These are phyloP conservation scores for Itoplectis maculator DNA, from an alignment of 2,888 invertebrate genomes.

Conservation along the genomic window DNA sequence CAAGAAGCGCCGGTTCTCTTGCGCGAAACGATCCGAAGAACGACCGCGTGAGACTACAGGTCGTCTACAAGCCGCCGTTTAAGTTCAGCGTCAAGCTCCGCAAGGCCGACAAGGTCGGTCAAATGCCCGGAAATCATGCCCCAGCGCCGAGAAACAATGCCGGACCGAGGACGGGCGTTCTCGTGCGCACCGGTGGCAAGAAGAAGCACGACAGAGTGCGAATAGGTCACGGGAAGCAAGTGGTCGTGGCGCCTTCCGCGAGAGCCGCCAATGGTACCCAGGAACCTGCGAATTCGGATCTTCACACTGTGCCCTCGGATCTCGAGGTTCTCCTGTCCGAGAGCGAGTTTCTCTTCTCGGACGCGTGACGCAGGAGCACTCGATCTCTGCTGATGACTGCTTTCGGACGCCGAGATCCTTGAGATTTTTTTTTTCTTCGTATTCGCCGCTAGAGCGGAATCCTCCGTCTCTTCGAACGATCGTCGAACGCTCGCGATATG, in stretches of 20 bases:
- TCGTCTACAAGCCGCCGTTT: conserved; percentile 95
- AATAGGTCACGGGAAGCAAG: conserved; percentile 70
- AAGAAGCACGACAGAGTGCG: conserved; percentile 79
- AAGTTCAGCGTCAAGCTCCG: conserved; percentile 93
- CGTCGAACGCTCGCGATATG: neutral
- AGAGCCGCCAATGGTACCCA: conserved; percentile 49
- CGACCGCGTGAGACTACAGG: conserved; percentile 89
- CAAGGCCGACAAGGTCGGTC: conserved; percentile 89
- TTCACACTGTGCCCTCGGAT: conserved; percentile 88
- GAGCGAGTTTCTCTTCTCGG: conserved; percentile 86
- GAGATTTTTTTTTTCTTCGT: conserved; percentile 2
- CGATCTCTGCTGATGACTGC: conserved; percentile 63
- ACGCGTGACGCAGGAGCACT: conserved; percentile 83
- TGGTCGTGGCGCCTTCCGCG: conserved; percentile 45
- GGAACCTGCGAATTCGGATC: conserved; percentile 85
- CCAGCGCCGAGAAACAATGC: conserved; percentile 65
- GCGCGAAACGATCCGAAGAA: conserved; percentile 86
- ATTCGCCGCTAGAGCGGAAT: conserved; percentile 11
- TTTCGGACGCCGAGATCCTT: conserved; percentile 49
- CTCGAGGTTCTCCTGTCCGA: conserved; percentile 87
- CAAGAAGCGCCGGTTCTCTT: conserved; percentile 90
- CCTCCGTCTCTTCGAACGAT: neutral
- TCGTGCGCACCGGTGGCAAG: conserved; percentile 83
- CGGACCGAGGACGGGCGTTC: conserved; percentile 84
- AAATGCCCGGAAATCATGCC: conserved; percentile 84